Evolutionary conservation across 2,797 vertebrate species (phyloP).

Genomic region (Merluccius polli): DNA sequence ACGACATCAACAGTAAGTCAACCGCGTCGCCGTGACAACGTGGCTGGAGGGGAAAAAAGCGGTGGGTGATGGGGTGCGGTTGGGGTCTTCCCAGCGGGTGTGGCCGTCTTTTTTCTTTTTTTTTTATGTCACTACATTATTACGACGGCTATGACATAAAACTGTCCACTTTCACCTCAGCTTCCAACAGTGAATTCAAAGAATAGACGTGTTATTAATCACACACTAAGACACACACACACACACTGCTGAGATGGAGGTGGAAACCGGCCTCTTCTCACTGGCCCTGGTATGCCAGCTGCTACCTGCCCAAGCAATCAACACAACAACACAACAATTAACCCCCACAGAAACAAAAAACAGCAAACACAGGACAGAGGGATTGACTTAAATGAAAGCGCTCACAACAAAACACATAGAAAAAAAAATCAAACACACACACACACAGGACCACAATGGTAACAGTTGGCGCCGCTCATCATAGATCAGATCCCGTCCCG

Average conservation of each 20-base stretch:
- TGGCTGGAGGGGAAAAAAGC: background rate
- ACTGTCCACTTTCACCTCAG: too few species aligned
- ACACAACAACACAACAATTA: background rate
- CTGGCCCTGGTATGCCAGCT: background rate
- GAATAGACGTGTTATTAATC: background rate
- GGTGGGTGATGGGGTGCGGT: background rate
- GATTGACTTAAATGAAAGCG: background rate
- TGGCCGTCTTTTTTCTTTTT: too few species aligned
- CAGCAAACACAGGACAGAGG: background rate
- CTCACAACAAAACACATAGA: background rate
- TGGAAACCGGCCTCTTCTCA: background rate
- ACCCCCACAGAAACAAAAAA: background rate
- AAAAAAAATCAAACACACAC: background rate
- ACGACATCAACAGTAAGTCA: conserved; percentile 91
- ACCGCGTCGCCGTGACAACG: background rate
- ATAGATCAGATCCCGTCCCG: conserved; percentile 25
- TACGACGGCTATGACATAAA: background rate
- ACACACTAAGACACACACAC: background rate
- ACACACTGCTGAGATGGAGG: background rate
- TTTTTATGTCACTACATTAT: background rate
- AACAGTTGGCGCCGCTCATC: conserved; percentile 20
- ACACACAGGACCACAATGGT: background rate
- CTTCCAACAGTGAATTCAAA: too few species aligned
- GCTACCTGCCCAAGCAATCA: background rate
- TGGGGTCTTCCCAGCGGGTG: background rate